phyloP scores from a whole-genome alignment of 2,113 vertebrate species.

The Psettodes erumei region DNA sequence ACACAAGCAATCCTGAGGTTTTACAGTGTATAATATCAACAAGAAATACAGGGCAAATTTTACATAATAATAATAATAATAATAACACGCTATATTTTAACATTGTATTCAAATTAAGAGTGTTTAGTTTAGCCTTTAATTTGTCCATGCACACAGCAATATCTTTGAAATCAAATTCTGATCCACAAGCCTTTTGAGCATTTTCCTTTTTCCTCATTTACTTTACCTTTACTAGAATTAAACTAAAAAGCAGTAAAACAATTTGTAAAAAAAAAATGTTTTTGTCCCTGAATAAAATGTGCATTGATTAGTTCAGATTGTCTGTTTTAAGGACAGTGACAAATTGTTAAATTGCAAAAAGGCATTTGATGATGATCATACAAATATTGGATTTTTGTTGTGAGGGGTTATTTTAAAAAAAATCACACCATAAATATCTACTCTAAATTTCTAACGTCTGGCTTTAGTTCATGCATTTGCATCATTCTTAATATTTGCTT shows the following conservation, averaged over 20 bases:
- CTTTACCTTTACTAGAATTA: background rate
- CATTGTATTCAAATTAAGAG: no score
- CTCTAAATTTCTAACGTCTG: background rate
- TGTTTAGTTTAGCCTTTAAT: background rate
- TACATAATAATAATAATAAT: conserved; percentile 7
- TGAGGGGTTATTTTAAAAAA: background rate
- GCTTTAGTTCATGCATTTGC: background rate
- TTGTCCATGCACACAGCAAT: background rate
- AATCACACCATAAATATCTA: background rate
- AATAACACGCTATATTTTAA: no score
- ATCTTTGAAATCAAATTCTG: conserved; percentile 3
- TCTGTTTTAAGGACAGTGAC: background rate
- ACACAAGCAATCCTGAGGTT: background rate
- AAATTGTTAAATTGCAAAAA: background rate
- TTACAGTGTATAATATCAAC: background rate
- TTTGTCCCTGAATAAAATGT: background rate
- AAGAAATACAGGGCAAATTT: background rate
- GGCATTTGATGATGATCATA: background rate
- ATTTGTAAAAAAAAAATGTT: background rate
- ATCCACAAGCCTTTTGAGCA: background rate
- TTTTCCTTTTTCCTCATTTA: background rate
- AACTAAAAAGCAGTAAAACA: background rate
- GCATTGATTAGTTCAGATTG: background rate
- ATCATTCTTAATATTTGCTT: conserved; percentile 1
- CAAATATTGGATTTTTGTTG: background rate